Conservation (phyloP, 2,888 invertebrate species). For the Malthinus flaveolus region DNA sequence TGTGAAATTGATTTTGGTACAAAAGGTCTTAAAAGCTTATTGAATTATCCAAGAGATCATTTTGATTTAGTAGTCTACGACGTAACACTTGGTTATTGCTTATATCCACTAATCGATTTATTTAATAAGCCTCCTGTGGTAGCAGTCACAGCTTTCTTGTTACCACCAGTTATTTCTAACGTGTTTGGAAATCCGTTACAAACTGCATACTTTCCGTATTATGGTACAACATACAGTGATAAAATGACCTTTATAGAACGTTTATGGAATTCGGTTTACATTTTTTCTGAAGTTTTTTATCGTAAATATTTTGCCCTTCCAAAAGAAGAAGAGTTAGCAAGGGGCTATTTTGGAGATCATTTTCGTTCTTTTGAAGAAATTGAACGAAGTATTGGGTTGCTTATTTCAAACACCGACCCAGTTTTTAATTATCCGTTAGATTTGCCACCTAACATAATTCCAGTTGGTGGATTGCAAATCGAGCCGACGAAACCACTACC, state of each 20-base stretch:
- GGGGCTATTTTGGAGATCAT: slow-evolving; percentile 35
- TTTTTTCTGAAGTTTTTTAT: slow-evolving; percentile 14
- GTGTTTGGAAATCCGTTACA: slow-evolving; percentile 36
- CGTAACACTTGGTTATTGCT: slow-evolving; percentile 27
- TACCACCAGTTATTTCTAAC: not conserved
- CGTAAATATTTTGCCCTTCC: slow-evolving; percentile 26
- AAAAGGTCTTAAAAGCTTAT: slow-evolving; percentile 19
- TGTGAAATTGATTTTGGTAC: slow-evolving; percentile 26
- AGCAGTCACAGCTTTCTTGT: slow-evolving; percentile 5
- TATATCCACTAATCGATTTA: slow-evolving; percentile 33
- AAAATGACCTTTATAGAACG: slow-evolving; percentile 38
- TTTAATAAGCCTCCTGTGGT: slow-evolving; percentile 34
- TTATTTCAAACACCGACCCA: slow-evolving; percentile 43
- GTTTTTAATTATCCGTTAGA: slow-evolving; percentile 42
- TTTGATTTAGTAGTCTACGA: slow-evolving; percentile 37
- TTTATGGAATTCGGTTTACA: slow-evolving; percentile 32
- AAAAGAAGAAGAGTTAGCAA: slow-evolving; percentile 29
- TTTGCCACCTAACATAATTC: slow-evolving; percentile 47
- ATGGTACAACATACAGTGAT: slow-evolving; percentile 30
- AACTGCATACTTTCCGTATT: slow-evolving; percentile 38
- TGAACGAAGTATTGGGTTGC: slow-evolving; percentile 38
- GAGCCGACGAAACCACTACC: slow-evolving; percentile 38
- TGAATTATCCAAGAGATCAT: slow-evolving; percentile 30
- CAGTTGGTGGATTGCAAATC: slow-evolving; percentile 48
- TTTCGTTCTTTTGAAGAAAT: slow-evolving; percentile 36